Conservation (phyloP, 2,888 invertebrate genomes). For the Pegoplata infirma region DNA sequence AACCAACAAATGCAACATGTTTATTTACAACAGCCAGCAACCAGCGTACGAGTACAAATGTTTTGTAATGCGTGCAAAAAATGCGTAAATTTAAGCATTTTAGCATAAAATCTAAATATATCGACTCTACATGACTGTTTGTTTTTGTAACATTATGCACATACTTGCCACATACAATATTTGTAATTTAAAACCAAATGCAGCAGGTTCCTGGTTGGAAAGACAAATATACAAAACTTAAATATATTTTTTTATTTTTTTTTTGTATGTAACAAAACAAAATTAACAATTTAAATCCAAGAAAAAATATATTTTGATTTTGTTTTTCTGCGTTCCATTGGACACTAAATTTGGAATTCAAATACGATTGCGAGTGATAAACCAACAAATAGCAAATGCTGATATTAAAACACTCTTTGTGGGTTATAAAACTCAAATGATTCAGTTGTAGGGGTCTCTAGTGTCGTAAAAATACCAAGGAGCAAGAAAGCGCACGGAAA, state of each 20-base stretch:
- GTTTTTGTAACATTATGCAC: slow-evolving; percentile 7
- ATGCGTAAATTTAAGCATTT: slow-evolving; percentile 60
- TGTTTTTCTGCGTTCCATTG: not conserved
- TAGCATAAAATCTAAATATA: slow-evolving; percentile 37
- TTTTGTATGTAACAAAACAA: slow-evolving; percentile 46
- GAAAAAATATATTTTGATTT: slow-evolving; percentile 6
- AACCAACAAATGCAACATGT: slow-evolving; percentile 6
- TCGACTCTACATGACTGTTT: slow-evolving; percentile 9
- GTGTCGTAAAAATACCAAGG: slow-evolving; percentile 29
- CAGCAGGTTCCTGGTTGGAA: slow-evolving; percentile 60
- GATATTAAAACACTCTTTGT: slow-evolving; percentile 57
- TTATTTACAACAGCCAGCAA: slow-evolving; percentile 43
- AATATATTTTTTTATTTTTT: slow-evolving; percentile 8
- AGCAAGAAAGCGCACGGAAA: no score
- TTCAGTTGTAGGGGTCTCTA: slow-evolving; percentile 52
- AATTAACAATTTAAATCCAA: slow-evolving; percentile 52
- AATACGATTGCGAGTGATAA: slow-evolving; percentile 33
- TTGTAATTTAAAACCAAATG: slow-evolving; percentile 56
- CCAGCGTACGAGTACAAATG: slow-evolving; percentile 18
- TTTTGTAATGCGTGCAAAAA: slow-evolving; percentile 61
- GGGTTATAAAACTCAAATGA: slow-evolving; percentile 35
- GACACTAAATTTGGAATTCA: slow-evolving; percentile 53
- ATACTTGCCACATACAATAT: not conserved
- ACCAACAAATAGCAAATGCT: slow-evolving; percentile 17
- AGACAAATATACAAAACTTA: slow-evolving; percentile 15